Evolutionary conservation across 2,888 invertebrate species (phyloP), one percentile per base, ranked within the genome.

Genomic region (Nomada ferruginata): DNA sequence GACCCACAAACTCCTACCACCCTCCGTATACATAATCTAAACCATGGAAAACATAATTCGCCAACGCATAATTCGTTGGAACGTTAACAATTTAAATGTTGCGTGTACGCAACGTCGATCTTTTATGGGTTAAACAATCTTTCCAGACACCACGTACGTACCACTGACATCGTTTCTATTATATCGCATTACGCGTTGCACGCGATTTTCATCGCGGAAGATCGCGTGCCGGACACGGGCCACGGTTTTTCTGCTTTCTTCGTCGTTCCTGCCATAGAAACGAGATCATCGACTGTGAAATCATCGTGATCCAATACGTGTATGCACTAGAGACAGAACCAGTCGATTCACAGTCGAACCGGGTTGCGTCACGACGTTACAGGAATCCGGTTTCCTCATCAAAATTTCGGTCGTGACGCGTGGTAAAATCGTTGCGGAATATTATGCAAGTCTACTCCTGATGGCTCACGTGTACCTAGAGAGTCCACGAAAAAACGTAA

Each of bases 151-250:
- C 80, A 2, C 47, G 60, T 60, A 50, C 50, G 89, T 90, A 88
- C 90, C 79, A 89, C 89, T 89, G 85, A 89, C 90, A 90, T 86
- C 80, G 82, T 90, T 89, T 69, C 59, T 78, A 87, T 88, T 87
- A 82, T 75, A 86, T 88, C 87, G 80, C 70, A 15, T 47, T 47
- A 85, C 61, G 63, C 57, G 69, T 79, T 52, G 60, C 73, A 75
- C 66, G 60, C 57, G 77, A 87, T 89, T 88, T 85, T 81, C 85
- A 86, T 89, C 73, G 82, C 85, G 90, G 84, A 88, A 89, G 79
- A 87, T 87, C 84, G 85, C 89, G 85, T 89, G 89, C 72, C 76
- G 72, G 86, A 81, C 76, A 86, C 84, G 82, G 76, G 61, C 36
- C 53, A 44, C 79, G 77, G 76, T 83, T 85, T 87, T 89, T 87